Evolutionary conservation across 2,797 vertebrate genomes (phyloP).

Genomic region (Argentina silus): DNA sequence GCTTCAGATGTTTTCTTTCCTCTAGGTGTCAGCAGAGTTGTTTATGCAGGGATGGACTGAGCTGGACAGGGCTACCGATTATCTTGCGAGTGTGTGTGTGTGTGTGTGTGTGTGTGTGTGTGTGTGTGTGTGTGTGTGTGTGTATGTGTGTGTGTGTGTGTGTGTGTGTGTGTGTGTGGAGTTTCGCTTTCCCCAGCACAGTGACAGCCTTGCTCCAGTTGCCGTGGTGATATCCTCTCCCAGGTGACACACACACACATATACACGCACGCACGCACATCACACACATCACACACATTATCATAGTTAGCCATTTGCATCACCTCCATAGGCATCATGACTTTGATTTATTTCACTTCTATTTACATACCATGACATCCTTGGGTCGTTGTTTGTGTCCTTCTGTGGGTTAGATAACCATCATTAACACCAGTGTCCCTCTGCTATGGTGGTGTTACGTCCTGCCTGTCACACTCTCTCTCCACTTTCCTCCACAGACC

Average conservation of each 20-base stretch:
- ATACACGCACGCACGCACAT: constrained; percentile 22
- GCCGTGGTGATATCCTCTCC: constrained; percentile 77
- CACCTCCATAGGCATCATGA: constrained; percentile 15
- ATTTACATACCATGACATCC: constrained; percentile 65
- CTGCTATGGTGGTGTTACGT: constrained; percentile 40
- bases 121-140: constrained; percentile 22
- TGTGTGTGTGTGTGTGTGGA: constrained; percentile 12
- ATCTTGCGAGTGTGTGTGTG: constrained; percentile 32
- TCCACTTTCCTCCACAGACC: constrained; percentile 21
- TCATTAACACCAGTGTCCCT: constrained; percentile 69
- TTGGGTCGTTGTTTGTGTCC: constrained; percentile 64
- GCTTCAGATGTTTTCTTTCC: no score
- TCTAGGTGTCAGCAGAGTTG: constrained; percentile 81
- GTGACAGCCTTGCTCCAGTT: constrained; percentile 73
- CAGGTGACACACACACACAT: constrained; percentile 53
- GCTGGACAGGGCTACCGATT: constrained; percentile 31
- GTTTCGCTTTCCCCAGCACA: constrained; percentile 53
- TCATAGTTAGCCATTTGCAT: no score
- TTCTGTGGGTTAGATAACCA: constrained; percentile 59
- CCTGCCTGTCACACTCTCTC: constrained; percentile 26
- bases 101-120: constrained; percentile 30
- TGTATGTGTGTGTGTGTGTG: not conserved
- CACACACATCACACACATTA: no score
- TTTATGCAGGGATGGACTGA: constrained; percentile 47
- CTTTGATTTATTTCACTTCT: constrained; percentile 32